Evolutionary conservation across 2,888 invertebrate genomes (phyloP).

Genomic region (Papilio protenor): DNA sequence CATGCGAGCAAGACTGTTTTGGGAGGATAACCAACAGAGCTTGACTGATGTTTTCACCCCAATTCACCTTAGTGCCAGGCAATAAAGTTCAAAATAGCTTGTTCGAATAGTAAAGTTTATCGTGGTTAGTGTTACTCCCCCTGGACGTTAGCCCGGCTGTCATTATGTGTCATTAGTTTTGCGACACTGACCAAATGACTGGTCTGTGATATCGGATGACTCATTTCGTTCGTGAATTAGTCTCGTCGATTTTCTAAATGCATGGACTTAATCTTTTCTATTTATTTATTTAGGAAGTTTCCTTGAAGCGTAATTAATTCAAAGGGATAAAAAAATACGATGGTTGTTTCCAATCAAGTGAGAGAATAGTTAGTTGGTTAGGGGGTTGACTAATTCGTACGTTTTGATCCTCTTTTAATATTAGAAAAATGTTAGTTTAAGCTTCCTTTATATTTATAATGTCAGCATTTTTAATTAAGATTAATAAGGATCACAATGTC

Average conservation of each 20-base stretch:
- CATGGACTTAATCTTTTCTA: conserved; percentile 45
- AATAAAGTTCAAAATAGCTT: conserved; percentile 60
- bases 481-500: neutral
- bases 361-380: neutral
- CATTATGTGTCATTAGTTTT: conserved; percentile 85
- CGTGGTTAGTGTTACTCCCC: conserved; percentile 61
- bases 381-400: neutral
- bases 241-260: conserved; percentile 72
- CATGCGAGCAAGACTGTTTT: conserved; percentile 69
- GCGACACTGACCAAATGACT: conserved; percentile 84
- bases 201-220: conserved; percentile 81
- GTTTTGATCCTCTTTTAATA: neutral
- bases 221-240: conserved; percentile 79
- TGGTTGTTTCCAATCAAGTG: neutral
- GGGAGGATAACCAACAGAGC: conserved; percentile 76
- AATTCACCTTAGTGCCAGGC: conserved; percentile 49
- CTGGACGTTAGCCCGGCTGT: conserved; percentile 71
- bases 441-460: neutral
- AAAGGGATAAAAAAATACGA: neutral
- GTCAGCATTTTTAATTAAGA: neutral
- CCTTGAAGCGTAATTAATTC: conserved; percentile 7
- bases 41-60: conserved; percentile 66
- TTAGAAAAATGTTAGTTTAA: neutral
- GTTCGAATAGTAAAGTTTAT: conserved; percentile 49
- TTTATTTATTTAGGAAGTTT: conserved; percentile 17